Evolutionary conservation across 2,113 vertebrate species (phyloP).

Genomic region (Struthidea cinerea): DNA sequence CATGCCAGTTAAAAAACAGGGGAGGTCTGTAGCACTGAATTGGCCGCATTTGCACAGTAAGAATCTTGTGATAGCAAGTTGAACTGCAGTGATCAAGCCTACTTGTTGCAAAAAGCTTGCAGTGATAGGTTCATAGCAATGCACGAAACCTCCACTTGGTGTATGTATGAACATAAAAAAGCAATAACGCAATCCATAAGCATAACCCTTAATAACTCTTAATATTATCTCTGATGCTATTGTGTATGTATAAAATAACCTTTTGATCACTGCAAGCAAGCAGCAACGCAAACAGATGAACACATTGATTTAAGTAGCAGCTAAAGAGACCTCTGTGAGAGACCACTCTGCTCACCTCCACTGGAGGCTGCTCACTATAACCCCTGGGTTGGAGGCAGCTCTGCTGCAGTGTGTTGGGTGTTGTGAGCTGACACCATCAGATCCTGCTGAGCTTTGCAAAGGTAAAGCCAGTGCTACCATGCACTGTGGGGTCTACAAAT

Average conservation of each 20-base stretch:
- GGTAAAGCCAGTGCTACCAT: background rate
- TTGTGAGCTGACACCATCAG: background rate
- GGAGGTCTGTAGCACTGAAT: background rate
- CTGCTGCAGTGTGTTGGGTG: background rate
- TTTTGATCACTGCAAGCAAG: background rate
- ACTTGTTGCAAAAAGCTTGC: background rate
- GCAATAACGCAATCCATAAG: background rate
- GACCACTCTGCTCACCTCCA: background rate
- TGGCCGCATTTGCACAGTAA: background rate
- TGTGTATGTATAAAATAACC: background rate
- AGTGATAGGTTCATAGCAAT: background rate
- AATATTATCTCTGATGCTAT: background rate
- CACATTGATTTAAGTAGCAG: background rate
- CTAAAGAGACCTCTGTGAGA: background rate
- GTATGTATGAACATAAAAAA: background rate
- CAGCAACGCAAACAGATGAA: background rate
- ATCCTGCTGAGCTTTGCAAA: background rate
- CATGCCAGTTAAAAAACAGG: background rate
- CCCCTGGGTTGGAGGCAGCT: accelerated
- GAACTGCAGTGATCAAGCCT: background rate
- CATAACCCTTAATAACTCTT: background rate
- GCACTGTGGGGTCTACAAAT: background rate
- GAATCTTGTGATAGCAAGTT: background rate
- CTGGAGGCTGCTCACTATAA: background rate
- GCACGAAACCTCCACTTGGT: background rate